phyloP scores from a whole-genome alignment of 2,113 vertebrate genomes.

The Myrmecophaga tridactyla region DNA sequence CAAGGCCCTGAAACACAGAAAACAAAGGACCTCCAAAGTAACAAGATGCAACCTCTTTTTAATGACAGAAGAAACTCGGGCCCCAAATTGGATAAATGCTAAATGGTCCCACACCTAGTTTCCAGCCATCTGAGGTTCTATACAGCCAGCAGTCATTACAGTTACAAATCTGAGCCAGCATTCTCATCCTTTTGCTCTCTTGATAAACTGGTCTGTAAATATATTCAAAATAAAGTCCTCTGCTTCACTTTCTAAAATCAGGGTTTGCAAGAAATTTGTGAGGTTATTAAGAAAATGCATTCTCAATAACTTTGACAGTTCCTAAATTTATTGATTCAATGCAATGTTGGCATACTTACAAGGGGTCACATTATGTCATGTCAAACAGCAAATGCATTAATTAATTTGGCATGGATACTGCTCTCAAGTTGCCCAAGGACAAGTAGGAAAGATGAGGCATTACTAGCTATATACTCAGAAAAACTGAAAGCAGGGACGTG shows the following conservation, averaged over 20 bases:
- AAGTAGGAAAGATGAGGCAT: not conserved
- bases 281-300: not conserved
- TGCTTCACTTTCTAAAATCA: not conserved
- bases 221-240: not conserved
- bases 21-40: not conserved
- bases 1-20: not conserved
- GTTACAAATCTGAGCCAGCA: too few relatives aligned
- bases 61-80: not conserved
- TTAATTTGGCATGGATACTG: not conserved
- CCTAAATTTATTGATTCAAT: constrained; percentile 21
- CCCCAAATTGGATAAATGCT: not conserved
- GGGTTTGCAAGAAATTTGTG: not conserved
- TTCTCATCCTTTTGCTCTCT: not conserved
- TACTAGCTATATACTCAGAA: too few relatives aligned
- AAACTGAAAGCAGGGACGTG: too few relatives aligned
- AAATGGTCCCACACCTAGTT: too few relatives aligned
- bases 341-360: not conserved
- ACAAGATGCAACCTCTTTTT: not conserved
- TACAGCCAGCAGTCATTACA: not conserved
- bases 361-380: not conserved
- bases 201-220: not conserved
- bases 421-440: not conserved
- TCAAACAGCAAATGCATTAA: not conserved
- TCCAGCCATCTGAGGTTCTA: fast-evolving
- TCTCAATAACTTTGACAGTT: not conserved